Percentiles rank a stretch among this genome's conserved stretches.
Evolutionary conservation across 2,888 invertebrate genomes (phyloP).

Genomic region (Ecliptopera silaceata): DNA sequence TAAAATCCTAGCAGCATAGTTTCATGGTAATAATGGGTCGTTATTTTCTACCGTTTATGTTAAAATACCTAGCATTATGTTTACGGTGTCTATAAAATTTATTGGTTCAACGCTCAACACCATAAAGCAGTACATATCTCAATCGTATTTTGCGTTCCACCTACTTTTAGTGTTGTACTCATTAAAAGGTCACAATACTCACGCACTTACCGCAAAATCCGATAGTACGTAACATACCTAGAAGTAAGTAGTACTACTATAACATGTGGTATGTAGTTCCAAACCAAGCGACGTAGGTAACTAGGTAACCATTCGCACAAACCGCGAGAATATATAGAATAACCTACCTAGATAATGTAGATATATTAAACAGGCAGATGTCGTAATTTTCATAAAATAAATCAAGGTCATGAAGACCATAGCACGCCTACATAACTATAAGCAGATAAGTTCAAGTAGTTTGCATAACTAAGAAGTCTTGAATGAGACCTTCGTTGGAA

Average conservation of each 20-base stretch:
- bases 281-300: too few species aligned
- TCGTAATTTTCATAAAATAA: slow-evolving; percentile 33
- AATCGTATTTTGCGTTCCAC: not conserved
- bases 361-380: slow-evolving; percentile 22
- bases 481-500: slow-evolving; percentile 38
- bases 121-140: not conserved
- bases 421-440: slow-evolving; percentile 28
- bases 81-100: slow-evolving; percentile 29
- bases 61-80: slow-evolving; percentile 22
- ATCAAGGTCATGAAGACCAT: slow-evolving; percentile 45
- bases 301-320: too few species aligned
- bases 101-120: slow-evolving; percentile 16
- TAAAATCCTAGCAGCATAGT: slow-evolving; percentile 4
- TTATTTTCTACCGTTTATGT: slow-evolving; percentile 18
- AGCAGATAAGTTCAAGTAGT: slow-evolving; percentile 24
- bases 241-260: not conserved
- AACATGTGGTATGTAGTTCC: too few species aligned
- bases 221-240: not conserved
- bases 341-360: too few species aligned
- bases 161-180: slow-evolving; percentile 6
- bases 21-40: slow-evolving; percentile 9
- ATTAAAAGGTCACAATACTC: not conserved
- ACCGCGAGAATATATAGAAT: too few species aligned
- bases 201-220: not conserved
- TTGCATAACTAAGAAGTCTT: slow-evolving; percentile 33